Percentiles rank a stretch among this genome's conserved stretches.
Conservation (phyloP, 2,797 vertebrate species). For the Setipinna tenuifilis region DNA sequence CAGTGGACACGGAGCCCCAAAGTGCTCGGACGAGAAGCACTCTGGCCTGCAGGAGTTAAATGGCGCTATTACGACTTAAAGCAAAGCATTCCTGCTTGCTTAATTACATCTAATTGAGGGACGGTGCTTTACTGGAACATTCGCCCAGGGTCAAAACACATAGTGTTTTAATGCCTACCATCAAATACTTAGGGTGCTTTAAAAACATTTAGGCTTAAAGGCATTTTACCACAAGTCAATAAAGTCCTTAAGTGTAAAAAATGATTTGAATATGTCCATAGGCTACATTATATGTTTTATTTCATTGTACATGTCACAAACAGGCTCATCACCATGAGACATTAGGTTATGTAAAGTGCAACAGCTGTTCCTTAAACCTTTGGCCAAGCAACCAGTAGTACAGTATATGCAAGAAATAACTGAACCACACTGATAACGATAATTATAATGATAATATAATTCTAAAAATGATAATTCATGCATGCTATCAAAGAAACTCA, state of each 20-base stretch:
- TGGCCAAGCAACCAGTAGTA: too few relatives aligned
- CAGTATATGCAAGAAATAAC: too few relatives aligned
- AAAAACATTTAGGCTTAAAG: slow-evolving; percentile 31
- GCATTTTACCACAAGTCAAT: neutral
- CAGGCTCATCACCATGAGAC: too few relatives aligned
- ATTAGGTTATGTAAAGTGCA: too few relatives aligned
- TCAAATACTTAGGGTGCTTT: slow-evolving; percentile 54
- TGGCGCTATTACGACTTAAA: slow-evolving; percentile 48
- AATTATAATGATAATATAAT: too few relatives aligned
- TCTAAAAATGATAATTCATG: too few relatives aligned
- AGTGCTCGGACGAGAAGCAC: slow-evolving; percentile 22
- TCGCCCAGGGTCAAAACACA: slow-evolving; percentile 38
- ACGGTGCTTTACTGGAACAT: slow-evolving; percentile 43
- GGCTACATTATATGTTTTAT: neutral
- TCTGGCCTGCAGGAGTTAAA: slow-evolving; percentile 32
- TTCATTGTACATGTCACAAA: neutral
- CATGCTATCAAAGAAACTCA: too few relatives aligned
- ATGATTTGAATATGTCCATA: neutral
- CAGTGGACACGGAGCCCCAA: neutral
- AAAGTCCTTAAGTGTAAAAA: neutral
- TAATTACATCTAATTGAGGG: slow-evolving; percentile 56
- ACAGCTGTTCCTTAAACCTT: too few relatives aligned
- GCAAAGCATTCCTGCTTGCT: slow-evolving; percentile 41
- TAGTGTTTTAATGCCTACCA: slow-evolving; percentile 54
- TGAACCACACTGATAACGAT: too few relatives aligned